Percentiles rank a stretch among this genome's conserved stretches.
phyloP scores from a whole-genome alignment of 1,140 invertebrate genomes.

The Penaeus chinensis region DNA sequence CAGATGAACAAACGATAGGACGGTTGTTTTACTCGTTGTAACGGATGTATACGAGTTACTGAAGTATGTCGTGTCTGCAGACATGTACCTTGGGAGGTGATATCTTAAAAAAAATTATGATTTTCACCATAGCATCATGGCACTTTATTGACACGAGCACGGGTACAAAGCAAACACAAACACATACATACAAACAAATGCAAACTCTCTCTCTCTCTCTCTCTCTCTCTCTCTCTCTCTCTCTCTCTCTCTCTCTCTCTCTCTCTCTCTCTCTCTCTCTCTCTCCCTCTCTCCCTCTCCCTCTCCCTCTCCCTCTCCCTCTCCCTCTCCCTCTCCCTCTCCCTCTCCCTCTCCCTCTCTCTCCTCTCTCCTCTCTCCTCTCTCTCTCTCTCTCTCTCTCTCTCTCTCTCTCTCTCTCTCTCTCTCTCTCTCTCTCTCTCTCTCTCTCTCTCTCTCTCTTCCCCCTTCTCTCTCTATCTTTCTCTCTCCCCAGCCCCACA shows the following conservation, averaged over 20 bases:
- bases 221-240: slow-evolving; percentile 23
- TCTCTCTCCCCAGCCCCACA: neutral
- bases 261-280: slow-evolving; percentile 15
- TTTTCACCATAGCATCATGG: neutral
- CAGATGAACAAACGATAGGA: too few relatives aligned
- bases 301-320: slow-evolving; percentile 1
- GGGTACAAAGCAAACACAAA: slow-evolving; percentile 5
- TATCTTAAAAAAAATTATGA: neutral
- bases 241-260: slow-evolving; percentile 23
- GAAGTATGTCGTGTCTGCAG: too few relatives aligned
- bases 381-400: slow-evolving; percentile 7
- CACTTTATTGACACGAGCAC: slow-evolving; percentile 10
- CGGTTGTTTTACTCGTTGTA: too few relatives aligned
- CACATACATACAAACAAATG: neutral
- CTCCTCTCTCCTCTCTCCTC: slow-evolving; percentile 26
- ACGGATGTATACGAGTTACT: too few relatives aligned
- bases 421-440: slow-evolving; percentile 14
- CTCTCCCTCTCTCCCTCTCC: slow-evolving; percentile 2
- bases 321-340: slow-evolving; percentile 15
- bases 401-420: slow-evolving; percentile 21
- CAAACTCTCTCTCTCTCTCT: neutral
- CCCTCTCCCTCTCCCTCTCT: neutral
- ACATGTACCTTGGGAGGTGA: neutral
- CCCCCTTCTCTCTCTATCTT: neutral
- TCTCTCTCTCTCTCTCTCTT: slow-evolving; percentile 24